Evolutionary conservation across 2,113 vertebrate genomes (phyloP).

Genomic region (Indicator maculatus): DNA sequence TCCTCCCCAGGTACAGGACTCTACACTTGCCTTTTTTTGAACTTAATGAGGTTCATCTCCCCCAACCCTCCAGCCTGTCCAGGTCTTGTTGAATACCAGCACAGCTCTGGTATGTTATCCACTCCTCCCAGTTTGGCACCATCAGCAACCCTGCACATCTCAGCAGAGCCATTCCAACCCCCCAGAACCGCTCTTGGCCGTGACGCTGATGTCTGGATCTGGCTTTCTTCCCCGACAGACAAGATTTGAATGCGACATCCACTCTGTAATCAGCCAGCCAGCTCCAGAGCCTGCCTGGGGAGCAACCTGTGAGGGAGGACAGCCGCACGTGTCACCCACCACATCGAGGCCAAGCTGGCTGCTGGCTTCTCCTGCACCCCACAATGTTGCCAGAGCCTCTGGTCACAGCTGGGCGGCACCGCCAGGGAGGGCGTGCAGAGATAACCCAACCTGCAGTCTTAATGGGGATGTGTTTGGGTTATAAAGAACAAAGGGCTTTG

Average conservation of each 20-base stretch:
- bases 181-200: neutral
- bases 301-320: neutral
- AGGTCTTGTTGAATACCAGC: too few relatives aligned
- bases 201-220: fast-evolving
- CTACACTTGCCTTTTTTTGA: too few relatives aligned
- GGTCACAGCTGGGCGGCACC: constrained; percentile 23
- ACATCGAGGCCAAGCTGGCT: neutral
- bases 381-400: neutral
- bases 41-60: too few relatives aligned
- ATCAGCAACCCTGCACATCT: fast-evolving
- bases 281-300: neutral
- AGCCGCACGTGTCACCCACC: neutral
- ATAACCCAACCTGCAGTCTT: constrained; percentile 7
- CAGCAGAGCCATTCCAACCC: neutral
- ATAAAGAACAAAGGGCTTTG: constrained; percentile 10
- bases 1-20: too few relatives aligned
- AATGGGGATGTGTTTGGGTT: neutral
- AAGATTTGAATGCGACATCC: neutral
- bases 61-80: too few relatives aligned
- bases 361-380: neutral
- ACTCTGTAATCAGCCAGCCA: neutral
- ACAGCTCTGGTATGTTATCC: too few relatives aligned
- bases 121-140: too few relatives aligned
- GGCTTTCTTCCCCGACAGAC: fast-evolving
- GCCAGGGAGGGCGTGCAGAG: neutral